These are phyloP conservation scores for Oncorhynchus masou DNA, from an alignment of 2,113 vertebrate species.

Conservation along the genomic window DNA sequence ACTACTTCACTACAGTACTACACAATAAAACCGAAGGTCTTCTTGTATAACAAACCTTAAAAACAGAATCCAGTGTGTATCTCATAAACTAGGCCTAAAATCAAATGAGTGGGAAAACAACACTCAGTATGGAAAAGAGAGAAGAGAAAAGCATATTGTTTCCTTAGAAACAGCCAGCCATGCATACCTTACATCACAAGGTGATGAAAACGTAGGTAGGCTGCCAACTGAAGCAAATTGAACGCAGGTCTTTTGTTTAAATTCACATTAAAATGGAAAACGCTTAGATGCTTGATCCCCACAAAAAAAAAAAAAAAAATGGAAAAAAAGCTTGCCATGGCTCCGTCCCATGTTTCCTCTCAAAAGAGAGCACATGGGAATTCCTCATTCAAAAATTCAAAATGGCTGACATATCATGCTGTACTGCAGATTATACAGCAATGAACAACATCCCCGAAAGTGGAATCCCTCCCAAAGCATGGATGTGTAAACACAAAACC, in stretches of 20 bases:
- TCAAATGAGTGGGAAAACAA: background rate
- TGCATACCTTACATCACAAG: constrained; percentile 34
- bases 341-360: background rate
- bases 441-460: background rate
- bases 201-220: constrained; percentile 19
- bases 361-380: background rate
- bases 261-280: too few relatives aligned
- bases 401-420: background rate
- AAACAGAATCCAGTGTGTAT: background rate
- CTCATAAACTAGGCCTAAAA: too few relatives aligned
- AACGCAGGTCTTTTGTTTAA: background rate
- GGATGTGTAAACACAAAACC: background rate
- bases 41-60: background rate
- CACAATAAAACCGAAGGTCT: background rate
- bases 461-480: background rate
- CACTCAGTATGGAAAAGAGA: background rate
- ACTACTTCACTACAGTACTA: constrained; percentile 9
- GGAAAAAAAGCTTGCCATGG: constrained; percentile 27
- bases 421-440: background rate
- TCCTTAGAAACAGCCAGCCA: background rate
- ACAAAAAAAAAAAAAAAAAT: constrained; percentile 43
- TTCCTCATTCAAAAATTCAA: background rate
- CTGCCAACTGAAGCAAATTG: too few relatives aligned
- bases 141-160: background rate
- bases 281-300: constrained; percentile 11